Evolutionary conservation across 2,888 invertebrate species (phyloP).

Genomic region (Nephrocerus scutellatus): DNA sequence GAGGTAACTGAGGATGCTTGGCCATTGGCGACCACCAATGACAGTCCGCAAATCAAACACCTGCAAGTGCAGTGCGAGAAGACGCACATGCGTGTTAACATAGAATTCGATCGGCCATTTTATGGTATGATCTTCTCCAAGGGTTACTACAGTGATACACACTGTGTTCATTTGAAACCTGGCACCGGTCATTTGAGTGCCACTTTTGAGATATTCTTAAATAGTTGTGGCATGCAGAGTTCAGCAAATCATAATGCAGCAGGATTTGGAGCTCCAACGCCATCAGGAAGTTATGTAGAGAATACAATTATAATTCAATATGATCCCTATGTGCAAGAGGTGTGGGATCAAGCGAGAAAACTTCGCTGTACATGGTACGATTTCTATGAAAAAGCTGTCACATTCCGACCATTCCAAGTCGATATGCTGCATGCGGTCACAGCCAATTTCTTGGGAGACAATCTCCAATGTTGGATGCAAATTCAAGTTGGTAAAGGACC

Average conservation of each 20-base stretch:
- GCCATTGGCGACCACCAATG: conserved; percentile 75
- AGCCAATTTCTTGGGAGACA: conserved; percentile 91
- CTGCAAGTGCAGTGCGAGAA: conserved; percentile 93
- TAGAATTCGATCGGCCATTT: conserved; percentile 90
- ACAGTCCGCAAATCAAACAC: conserved; percentile 89
- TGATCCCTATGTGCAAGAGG: conserved; percentile 90
- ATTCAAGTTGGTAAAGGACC: conserved; percentile 94
- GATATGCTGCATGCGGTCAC: conserved; percentile 93
- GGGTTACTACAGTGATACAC: conserved; percentile 84
- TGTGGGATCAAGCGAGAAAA: conserved; percentile 89
- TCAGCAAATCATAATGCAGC: conserved; percentile 85
- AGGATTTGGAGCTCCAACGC: conserved; percentile 77
- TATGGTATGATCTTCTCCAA: conserved; percentile 95
- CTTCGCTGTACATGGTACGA: conserved; percentile 93
- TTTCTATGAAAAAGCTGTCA: conserved; percentile 91
- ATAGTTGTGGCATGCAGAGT: conserved; percentile 89
- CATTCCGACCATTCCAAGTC: conserved; percentile 91
- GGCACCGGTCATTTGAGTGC: conserved; percentile 86
- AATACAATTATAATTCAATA: conserved; percentile 93
- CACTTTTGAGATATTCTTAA: conserved; percentile 88
- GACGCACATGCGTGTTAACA: conserved; percentile 90
- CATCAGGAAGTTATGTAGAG: conserved; percentile 88
- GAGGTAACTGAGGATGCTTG: conserved; percentile 71
- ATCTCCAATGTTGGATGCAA: conserved; percentile 96
- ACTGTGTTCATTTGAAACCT: conserved; percentile 86